Base-by-base conservation (phyloP, 2,113 vertebrate genomes). In the Crotophaga sulcirostris region DNA sequence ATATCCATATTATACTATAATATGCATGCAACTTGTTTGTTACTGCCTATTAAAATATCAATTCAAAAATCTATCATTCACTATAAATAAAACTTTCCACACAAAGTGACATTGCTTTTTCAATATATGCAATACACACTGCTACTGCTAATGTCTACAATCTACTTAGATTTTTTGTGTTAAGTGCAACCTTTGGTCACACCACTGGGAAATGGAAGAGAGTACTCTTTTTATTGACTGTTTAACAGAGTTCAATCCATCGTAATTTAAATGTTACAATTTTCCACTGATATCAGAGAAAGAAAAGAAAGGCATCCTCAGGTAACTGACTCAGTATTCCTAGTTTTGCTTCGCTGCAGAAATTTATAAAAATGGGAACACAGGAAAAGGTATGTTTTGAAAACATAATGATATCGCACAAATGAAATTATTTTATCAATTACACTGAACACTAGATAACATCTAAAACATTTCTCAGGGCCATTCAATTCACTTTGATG, bases 341-440 rank as follows among this genome's bases (percentile, higher is more conserved):
- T 40, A 51, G 5, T 25, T 92, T 72, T 77, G 3, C 4, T 77
- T 78, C 80, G 16, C 24, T 76, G 87, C 49, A 44, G 15, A 42
- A 84, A 80, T 78, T 34, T 55, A 56, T 75, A 59, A 88, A 84
- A 89, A 79, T 73, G 4, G 13, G 31, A 77, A 75, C 4, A 17
- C 4, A 42, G 16, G 17, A 68, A 63, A 83, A 49, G 11, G 10
- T 33, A 40, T 13, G 3, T 84, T 90, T 78, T 67, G 47, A 86
- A 76, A 94, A 56, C 89, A 55, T 73, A 91, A 94, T 93, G 40
- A 25, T 77, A 84, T 84, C 6, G 13, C 45, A 89, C 16, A 93
- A 95, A 96, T 86, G 40, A 44, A 92, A 87, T 96, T 96, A 89
- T 91, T 93, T 63, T 91, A 93, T 95, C 87, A 95, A 90, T 96